Conservation (phyloP, 2,113 vertebrate species). For the Phyllostomus hastatus region DNA sequence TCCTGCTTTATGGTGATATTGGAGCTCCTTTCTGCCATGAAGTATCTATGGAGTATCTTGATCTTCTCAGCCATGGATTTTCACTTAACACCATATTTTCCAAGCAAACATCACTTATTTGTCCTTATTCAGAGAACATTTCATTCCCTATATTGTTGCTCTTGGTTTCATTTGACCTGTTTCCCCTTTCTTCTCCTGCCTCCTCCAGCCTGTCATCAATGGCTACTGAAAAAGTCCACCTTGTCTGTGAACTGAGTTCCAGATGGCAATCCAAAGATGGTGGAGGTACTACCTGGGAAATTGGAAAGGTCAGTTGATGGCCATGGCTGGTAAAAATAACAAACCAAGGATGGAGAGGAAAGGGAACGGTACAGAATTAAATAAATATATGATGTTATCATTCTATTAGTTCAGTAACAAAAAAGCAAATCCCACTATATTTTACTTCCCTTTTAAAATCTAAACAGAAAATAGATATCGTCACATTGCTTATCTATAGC, state of each 20-base stretch:
- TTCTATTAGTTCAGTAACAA: slow-evolving; percentile 38
- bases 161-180: background rate
- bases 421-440: slow-evolving; percentile 40
- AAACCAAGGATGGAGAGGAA: background rate
- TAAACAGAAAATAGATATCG: slow-evolving; percentile 26
- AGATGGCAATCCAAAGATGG: slow-evolving; percentile 89
- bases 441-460: slow-evolving; percentile 59
- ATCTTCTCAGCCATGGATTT: background rate
- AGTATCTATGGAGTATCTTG: background rate
- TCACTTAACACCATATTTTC: background rate
- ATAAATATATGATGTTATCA: background rate
- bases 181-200: background rate
- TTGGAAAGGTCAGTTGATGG: slow-evolving; percentile 73
- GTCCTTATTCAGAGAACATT: background rate
- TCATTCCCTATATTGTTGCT: slow-evolving; percentile 7
- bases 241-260: slow-evolving; percentile 89
- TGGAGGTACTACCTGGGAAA: slow-evolving; percentile 86
- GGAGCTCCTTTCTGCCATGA: background rate
- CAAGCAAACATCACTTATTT: background rate
- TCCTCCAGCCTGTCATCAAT: slow-evolving; percentile 77
- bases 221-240: slow-evolving; percentile 91
- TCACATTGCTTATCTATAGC: background rate
- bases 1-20: background rate
- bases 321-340: background rate
- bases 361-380: background rate